phyloP scores from a whole-genome alignment of 2,113 vertebrate genomes.

The Cephalopterus ornatus region DNA sequence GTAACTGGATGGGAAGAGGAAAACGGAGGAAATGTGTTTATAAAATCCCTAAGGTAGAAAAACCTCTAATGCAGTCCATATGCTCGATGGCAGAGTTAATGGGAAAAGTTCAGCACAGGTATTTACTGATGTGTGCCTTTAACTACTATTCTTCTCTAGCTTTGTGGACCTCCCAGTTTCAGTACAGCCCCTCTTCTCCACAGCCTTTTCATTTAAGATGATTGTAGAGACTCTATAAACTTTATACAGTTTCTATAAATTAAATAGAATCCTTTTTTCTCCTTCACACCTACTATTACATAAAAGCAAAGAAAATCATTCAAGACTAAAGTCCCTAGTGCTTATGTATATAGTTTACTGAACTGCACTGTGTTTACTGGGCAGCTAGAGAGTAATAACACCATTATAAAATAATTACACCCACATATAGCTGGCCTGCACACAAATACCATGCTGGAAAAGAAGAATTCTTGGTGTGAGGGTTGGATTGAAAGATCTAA shows the following conservation, averaged over 20 bases:
- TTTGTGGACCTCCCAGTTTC: constrained; percentile 10
- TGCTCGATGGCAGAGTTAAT: background rate
- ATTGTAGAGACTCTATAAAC: constrained; percentile 71
- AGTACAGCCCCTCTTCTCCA: background rate
- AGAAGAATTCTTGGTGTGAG: constrained; percentile 8
- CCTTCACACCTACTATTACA: constrained; percentile 56
- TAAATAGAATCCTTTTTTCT: constrained; percentile 60
- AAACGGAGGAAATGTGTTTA: background rate
- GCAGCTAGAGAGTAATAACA: constrained; percentile 57
- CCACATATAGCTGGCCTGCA: constrained; percentile 30
- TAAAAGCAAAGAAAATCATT: constrained; percentile 64
- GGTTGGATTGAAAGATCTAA: background rate
- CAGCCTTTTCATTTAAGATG: background rate
- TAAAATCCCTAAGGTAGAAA: constrained; percentile 15
- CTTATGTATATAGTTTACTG: background rate
- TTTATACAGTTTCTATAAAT: constrained; percentile 73
- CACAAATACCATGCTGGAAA: background rate
- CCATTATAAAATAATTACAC: constrained; percentile 60
- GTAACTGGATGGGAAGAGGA: background rate
- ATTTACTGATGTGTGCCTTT: constrained; percentile 21
- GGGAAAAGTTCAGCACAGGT: background rate
- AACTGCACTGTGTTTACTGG: constrained; percentile 50
- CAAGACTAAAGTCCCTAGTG: constrained; percentile 36
- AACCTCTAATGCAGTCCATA: constrained; percentile 30
- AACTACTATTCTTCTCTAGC: background rate